These are phyloP conservation scores for Trichogramma pretiosum DNA, from an alignment of 1,140 invertebrate species.

Conservation along the genomic window DNA sequence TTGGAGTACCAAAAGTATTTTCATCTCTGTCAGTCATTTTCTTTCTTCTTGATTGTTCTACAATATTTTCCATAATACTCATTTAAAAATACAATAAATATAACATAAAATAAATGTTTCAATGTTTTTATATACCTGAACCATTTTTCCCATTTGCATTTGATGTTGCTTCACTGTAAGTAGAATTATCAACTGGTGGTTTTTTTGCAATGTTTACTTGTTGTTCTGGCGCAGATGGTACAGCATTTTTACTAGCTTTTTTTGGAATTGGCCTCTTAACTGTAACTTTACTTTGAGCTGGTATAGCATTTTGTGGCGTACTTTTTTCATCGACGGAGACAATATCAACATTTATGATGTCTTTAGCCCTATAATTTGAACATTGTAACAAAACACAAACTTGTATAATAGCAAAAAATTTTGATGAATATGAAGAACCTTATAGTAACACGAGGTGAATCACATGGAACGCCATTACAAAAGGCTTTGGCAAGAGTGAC, in stretches of 20 bases:
- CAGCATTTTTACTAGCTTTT: slow-evolving; percentile 40
- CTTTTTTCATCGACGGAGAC: slow-evolving; percentile 47
- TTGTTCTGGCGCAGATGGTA: slow-evolving; percentile 23
- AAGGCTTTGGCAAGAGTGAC: slow-evolving; percentile 71
- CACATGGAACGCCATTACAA: slow-evolving; percentile 67
- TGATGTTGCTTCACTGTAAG: slow-evolving; percentile 31
- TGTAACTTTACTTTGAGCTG: slow-evolving; percentile 44
- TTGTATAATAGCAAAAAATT: slow-evolving; percentile 15
- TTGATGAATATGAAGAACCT: slow-evolving; percentile 32
- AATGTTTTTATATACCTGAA: slow-evolving; percentile 31
- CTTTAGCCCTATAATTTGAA: slow-evolving; percentile 51
- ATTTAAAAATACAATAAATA: too few species aligned
- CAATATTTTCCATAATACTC: background rate
- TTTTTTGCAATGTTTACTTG: slow-evolving; percentile 30
- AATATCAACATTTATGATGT: slow-evolving; percentile 54
- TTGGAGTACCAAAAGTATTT: slow-evolving; percentile 53
- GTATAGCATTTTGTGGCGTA: slow-evolving; percentile 23
- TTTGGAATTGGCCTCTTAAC: slow-evolving; percentile 51
- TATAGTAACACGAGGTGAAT: slow-evolving; percentile 50
- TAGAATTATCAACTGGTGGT: too few species aligned
- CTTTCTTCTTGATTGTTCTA: slow-evolving; percentile 26
- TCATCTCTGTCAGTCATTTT: slow-evolving; percentile 46
- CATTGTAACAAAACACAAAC: too few species aligned
- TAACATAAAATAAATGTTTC: slow-evolving; percentile 32
- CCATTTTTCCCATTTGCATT: slow-evolving; percentile 33